Conservation (phyloP, 2,113 vertebrate genomes). For the Cryptotis parvus region DNA sequence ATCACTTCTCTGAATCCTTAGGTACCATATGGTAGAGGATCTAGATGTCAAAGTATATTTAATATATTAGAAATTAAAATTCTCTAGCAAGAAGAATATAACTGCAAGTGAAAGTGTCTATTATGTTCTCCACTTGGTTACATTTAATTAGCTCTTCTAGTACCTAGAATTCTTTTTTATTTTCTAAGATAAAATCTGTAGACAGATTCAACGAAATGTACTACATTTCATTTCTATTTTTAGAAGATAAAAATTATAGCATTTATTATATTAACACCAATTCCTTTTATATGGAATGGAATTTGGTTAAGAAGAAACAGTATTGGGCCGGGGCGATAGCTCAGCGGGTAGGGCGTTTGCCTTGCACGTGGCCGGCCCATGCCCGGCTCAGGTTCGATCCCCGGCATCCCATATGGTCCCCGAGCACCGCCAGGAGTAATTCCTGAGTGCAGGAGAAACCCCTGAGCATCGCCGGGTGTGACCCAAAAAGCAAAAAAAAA, state of each 20-base stretch:
- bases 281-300: conserved; percentile 16
- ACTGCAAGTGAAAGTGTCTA: background rate
- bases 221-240: conserved; percentile 41
- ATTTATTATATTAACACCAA: background rate
- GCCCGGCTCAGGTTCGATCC: no score
- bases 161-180: background rate
- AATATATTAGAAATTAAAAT: background rate
- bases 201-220: no score
- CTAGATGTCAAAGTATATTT: background rate
- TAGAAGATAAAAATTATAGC: conserved; percentile 44
- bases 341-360: no score
- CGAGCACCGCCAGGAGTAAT: no score
- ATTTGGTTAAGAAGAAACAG: background rate
- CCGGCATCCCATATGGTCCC: no score
- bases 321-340: no score
- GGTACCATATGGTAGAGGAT: background rate
- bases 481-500: no score
- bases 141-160: conserved; percentile 12
- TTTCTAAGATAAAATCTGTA: no score
- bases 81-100: background rate
- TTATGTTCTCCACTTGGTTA: conserved; percentile 14
- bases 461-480: no score
- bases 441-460: no score
- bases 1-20: background rate
- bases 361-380: no score